Conservation (phyloP, 1,140 invertebrate genomes). For the Bombus impatiens region DNA sequence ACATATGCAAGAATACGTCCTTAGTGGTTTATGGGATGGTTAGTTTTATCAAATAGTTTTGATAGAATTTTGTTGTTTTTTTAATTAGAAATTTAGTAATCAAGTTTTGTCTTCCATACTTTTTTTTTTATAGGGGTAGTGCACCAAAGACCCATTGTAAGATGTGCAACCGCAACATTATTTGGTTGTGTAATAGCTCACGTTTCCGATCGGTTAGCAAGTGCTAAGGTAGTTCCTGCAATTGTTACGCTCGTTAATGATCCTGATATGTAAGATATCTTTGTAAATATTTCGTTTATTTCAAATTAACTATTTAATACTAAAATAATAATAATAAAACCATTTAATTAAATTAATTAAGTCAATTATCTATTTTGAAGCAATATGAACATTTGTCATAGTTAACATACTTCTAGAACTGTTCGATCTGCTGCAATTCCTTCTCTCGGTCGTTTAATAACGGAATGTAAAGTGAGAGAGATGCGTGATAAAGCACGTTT, state of each 20-base stretch:
- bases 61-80: neutral
- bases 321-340: too few relatives aligned
- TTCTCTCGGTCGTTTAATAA: slow-evolving; percentile 86
- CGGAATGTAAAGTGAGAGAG: slow-evolving; percentile 83
- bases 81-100: slow-evolving; percentile 12
- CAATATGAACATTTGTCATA: neutral
- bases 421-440: slow-evolving; percentile 86
- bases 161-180: slow-evolving; percentile 84
- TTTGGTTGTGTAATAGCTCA: slow-evolving; percentile 84
- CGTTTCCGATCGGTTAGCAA: slow-evolving; percentile 84
- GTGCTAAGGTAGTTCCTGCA: slow-evolving; percentile 86
- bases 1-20: slow-evolving; percentile 84
- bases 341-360: too few relatives aligned
- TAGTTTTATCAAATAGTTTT: slow-evolving; percentile 21
- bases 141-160: slow-evolving; percentile 85
- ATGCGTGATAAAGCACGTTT: slow-evolving; percentile 88
- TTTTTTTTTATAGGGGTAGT: slow-evolving; percentile 83
- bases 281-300: slow-evolving; percentile 27
- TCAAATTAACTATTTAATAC: neutral
- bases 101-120: slow-evolving; percentile 11
- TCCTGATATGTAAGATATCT: slow-evolving; percentile 85
- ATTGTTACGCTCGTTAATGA: slow-evolving; percentile 88
- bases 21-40: slow-evolving; percentile 88
- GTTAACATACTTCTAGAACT: slow-evolving; percentile 77
- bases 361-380: neutral